Conservation (phyloP, 2,113 vertebrate genomes). For the Sterrhoptilus dennistouni region DNA sequence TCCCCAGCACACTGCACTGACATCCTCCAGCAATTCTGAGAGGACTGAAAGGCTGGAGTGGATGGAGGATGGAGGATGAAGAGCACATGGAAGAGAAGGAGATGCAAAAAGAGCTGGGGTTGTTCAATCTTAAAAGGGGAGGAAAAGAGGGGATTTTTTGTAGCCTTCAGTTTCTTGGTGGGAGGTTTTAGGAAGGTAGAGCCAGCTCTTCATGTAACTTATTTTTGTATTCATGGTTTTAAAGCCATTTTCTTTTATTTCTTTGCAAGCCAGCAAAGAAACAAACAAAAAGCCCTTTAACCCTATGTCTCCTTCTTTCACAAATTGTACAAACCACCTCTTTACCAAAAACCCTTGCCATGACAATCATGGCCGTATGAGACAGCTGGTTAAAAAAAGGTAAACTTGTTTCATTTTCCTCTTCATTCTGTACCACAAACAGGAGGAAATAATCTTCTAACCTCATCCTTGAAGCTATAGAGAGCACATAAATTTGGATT, state of each 20-base stretch:
- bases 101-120: neutral
- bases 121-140: neutral
- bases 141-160: neutral
- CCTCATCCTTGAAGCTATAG: neutral
- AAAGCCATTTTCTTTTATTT: neutral
- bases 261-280: neutral
- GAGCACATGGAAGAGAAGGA: neutral
- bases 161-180: neutral
- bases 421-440: neutral
- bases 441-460: neutral
- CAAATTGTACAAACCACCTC: neutral
- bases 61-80: neutral
- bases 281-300: neutral
- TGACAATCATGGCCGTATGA: neutral
- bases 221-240: neutral
- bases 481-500: neutral
- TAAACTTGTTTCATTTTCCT: neutral
- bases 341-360: neutral
- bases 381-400: neutral
- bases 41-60: neutral
- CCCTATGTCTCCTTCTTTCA: rapidly evolving
- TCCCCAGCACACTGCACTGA: neutral
- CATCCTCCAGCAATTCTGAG: neutral
- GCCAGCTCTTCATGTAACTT: neutral
- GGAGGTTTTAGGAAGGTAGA: neutral